Conservation (phyloP, 2,113 vertebrate genomes). For the Sprattus sprattus region DNA sequence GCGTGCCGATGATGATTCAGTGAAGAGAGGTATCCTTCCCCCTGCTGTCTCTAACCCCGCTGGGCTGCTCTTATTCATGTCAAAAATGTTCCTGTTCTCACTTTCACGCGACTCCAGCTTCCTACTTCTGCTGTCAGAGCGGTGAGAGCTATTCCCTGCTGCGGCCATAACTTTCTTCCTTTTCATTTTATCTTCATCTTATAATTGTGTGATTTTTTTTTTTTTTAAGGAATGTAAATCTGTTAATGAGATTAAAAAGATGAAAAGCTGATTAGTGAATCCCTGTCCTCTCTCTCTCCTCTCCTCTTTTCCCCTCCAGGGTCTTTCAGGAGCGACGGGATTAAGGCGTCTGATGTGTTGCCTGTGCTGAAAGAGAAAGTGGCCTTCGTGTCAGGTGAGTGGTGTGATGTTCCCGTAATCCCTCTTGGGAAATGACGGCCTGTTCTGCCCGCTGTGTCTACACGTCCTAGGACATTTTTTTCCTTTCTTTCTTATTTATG, state of each 20-base stretch:
- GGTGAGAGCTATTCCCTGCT: background rate
- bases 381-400: conserved; percentile 96
- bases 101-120: background rate
- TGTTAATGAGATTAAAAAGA: conserved; percentile 53
- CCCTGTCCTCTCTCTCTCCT: conserved; percentile 17
- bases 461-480: background rate
- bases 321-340: conserved; percentile 89
- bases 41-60: background rate
- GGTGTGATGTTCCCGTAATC: background rate
- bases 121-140: background rate
- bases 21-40: too few species aligned
- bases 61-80: background rate
- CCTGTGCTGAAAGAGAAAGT: conserved; percentile 97
- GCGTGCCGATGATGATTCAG: background rate
- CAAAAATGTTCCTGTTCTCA: background rate
- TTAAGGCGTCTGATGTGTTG: conserved; percentile 95
- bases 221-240: conserved; percentile 58
- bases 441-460: background rate
- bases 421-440: background rate
- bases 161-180: background rate
- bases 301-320: conserved; percentile 68
- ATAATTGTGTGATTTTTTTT: background rate
- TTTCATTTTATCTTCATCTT: background rate
- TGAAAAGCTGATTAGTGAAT: conserved; percentile 40
- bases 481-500: conserved; percentile 15